A percentile compares a stretch with the other conserved stretches of the same genome.
phyloP scores from a whole-genome alignment of 2,113 vertebrate genomes.

The Protomyctophum bolini region DNA sequence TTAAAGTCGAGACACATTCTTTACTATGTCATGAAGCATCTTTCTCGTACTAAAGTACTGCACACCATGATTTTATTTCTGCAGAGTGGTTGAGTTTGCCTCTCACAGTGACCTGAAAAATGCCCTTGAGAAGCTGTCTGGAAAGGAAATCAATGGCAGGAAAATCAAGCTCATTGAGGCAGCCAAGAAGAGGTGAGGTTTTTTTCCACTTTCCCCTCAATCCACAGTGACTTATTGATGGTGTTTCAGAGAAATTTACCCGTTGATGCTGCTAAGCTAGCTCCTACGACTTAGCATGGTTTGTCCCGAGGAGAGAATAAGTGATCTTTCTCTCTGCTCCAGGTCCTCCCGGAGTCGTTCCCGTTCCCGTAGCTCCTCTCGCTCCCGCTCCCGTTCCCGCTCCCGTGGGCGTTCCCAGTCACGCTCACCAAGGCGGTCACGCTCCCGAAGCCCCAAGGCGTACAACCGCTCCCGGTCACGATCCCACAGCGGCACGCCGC shows the following conservation, averaged over 20 bases:
- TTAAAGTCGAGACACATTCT: too few relatives aligned
- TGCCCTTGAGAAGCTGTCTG: slow-evolving; percentile 95
- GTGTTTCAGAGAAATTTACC: slow-evolving; percentile 12
- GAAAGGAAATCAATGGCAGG: slow-evolving; percentile 97
- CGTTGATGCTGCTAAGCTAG: not conserved
- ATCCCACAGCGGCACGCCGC: slow-evolving; percentile 82
- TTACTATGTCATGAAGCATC: too few relatives aligned
- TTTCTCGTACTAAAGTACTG: too few relatives aligned
- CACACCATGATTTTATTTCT: not conserved
- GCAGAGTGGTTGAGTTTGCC: slow-evolving; percentile 96
- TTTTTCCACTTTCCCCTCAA: not conserved
- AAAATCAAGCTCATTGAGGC: slow-evolving; percentile 97
- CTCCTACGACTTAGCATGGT: too few relatives aligned
- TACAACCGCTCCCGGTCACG: slow-evolving; percentile 82
- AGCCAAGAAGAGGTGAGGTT: slow-evolving; percentile 88
- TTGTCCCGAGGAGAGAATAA: too few relatives aligned
- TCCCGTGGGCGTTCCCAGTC: slow-evolving; percentile 88
- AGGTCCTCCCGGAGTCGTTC: slow-evolving; percentile 93
- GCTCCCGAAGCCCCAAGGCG: slow-evolving; percentile 88
- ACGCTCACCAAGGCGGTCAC: slow-evolving; percentile 86
- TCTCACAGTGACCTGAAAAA: slow-evolving; percentile 97
- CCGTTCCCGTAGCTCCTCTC: slow-evolving; percentile 88
- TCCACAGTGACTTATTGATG: not conserved
- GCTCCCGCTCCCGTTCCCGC: slow-evolving; percentile 88
- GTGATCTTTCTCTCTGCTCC: not conserved